Base-by-base conservation (phyloP, 2,888 invertebrate genomes). In the Aphidius colemani region DNA sequence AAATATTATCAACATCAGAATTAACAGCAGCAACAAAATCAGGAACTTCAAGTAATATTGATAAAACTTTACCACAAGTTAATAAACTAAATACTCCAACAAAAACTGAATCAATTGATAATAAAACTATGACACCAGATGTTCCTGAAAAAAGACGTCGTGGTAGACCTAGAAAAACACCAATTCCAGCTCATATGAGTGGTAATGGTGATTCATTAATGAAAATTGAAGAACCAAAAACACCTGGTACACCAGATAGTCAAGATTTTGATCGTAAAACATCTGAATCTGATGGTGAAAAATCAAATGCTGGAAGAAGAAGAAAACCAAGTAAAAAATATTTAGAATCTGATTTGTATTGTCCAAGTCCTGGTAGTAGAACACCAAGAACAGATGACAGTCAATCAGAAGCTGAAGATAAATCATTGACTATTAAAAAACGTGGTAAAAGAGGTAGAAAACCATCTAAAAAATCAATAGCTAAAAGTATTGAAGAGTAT, bases 331-430 rank as follows among this genome's bases (percentile, higher is more conserved):
- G 76, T 61, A 77, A 71, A 61, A 78, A 74, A 55, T 76, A 77
- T 58, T 60, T 70, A 53, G 71, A 74, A 49, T 73, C 78, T 7
- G 73, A 73, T 10, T 67, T 73, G 55, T 76, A 74, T 49, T 56
- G 74, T 10, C 74, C 73, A 53, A 77, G 75, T 66, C 63, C 75
- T 41, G 77, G 78, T 41, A 70, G 74, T n/a, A 70, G 69, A 56
- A 66, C 73, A 6, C 66, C 74, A 11, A 76, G 68, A 66, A 77
- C 75, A 9, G 79, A 80, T 60, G 79, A 80, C 13, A 79, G 78
- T 66, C 77, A 79, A 61, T 78, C 77, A 7, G 79, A 81, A 53
- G 75, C 66, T 0, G 79, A 82, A 5, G 76, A 78, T 13, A 78
- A 72, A 60, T 13, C 46, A 44, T 60, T 61, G 1, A 74, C 72